Conservation (phyloP, 2,113 vertebrate species). For the Sinosuthora webbiana region DNA sequence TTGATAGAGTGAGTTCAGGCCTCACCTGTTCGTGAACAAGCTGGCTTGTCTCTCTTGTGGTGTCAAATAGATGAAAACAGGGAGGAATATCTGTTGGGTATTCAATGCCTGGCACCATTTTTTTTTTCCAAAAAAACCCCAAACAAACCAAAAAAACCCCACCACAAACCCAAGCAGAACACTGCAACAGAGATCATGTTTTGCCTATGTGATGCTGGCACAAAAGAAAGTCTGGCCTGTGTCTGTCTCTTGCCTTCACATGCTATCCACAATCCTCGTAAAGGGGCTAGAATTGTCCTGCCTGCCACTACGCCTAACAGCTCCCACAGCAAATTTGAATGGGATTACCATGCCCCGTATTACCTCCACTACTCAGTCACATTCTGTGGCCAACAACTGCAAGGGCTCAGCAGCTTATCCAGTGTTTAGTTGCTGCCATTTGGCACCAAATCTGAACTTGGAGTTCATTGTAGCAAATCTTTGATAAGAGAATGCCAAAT, state of each 20-base stretch:
- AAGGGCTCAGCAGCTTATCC: neutral
- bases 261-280: accelerated
- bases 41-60: neutral
- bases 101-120: neutral
- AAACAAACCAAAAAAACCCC: neutral
- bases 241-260: neutral
- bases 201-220: neutral
- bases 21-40: neutral
- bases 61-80: neutral
- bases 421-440: neutral
- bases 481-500: neutral
- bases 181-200: neutral
- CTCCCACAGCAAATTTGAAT: neutral
- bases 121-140: neutral
- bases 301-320: neutral
- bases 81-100: neutral
- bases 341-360: neutral
- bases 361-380: neutral
- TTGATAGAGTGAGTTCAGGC: neutral
- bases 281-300: neutral
- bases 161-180: neutral
- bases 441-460: neutral
- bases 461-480: neutral
- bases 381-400: neutral
- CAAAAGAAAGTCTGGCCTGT: neutral